Conservation (phyloP, 2,797 vertebrate species). For the Carduelis carduelis region DNA sequence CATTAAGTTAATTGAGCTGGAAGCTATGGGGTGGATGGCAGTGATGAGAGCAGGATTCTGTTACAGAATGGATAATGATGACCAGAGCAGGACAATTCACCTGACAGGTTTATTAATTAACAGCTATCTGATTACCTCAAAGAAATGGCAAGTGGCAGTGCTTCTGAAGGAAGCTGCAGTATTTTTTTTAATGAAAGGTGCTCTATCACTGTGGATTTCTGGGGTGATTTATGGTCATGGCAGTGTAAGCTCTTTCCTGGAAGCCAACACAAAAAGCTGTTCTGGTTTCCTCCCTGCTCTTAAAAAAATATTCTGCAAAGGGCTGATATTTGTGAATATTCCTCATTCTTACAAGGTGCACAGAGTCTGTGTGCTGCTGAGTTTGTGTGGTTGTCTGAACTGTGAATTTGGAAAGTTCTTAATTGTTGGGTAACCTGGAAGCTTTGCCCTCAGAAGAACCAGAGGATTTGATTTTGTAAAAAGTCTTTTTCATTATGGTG, state of each 20-base stretch:
- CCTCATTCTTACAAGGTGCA: not conserved
- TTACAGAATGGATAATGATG: constrained; percentile 90
- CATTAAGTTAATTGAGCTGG: constrained; percentile 97
- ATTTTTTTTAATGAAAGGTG: constrained; percentile 35
- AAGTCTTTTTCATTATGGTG: not conserved
- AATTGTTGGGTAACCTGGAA: not conserved
- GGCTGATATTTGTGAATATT: not conserved
- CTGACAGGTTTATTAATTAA: constrained; percentile 97
- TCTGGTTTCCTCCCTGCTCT: not conserved
- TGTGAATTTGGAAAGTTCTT: not conserved
- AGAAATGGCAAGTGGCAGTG: constrained; percentile 57
- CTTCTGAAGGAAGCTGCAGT: constrained; percentile 12
- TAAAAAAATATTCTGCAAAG: not conserved
- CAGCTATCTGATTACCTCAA: constrained; percentile 88
- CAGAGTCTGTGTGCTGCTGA: not conserved
- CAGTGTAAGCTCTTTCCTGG: not conserved
- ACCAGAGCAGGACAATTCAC: constrained; percentile 86
- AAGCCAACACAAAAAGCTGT: not conserved
- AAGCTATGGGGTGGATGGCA: constrained; percentile 67
- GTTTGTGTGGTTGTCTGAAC: not conserved
- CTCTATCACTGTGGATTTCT: not conserved
- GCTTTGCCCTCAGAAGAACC: not conserved
- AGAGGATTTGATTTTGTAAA: not conserved
- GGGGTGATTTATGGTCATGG: constrained; percentile 5
- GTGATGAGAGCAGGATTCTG: constrained; percentile 81